phyloP scores from a whole-genome alignment of 1,140 invertebrate species.

The Littorina saxatilis region DNA sequence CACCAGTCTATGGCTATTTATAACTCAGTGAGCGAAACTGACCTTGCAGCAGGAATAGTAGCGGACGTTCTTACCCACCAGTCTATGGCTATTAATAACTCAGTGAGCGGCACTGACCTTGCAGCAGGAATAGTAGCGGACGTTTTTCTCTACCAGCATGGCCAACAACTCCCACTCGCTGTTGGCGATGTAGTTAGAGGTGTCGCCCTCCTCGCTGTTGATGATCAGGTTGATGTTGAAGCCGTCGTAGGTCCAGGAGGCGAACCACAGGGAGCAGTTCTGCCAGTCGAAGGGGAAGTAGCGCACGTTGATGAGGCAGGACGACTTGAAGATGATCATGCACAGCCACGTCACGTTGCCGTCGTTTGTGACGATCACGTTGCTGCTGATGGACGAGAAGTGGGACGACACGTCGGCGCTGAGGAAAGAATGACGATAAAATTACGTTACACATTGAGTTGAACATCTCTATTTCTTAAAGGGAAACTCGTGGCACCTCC shows the following conservation, averaged over 20 bases:
- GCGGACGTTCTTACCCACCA: constrained; percentile 80
- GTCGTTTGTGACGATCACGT: constrained; percentile 76
- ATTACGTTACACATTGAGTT: too few species aligned
- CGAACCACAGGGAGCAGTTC: constrained; percentile 82
- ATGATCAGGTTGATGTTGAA: constrained; percentile 66
- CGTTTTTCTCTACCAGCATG: constrained; percentile 78
- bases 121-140: constrained; percentile 85
- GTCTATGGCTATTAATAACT: too few species aligned
- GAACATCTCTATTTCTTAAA: too few species aligned
- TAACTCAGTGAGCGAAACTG: too few species aligned
- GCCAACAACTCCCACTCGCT: constrained; percentile 75
- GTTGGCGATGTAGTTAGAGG: constrained; percentile 76
- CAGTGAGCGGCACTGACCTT: too few species aligned
- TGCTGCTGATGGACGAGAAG: constrained; percentile 74
- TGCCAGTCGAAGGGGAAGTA: constrained; percentile 79
- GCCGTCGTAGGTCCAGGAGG: constrained; percentile 97
- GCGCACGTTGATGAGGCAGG: constrained; percentile 76
- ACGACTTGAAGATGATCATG: constrained; percentile 77
- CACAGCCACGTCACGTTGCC: constrained; percentile 78
- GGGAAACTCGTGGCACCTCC: too few species aligned
- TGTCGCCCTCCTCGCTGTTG: constrained; percentile 69
- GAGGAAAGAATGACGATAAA: constrained; percentile 35
- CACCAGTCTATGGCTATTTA: too few species aligned
- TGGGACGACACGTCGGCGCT: constrained; percentile 73
- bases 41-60: constrained; percentile 83